Base-by-base conservation (phyloP, 2,797 vertebrate genomes). In the Eulemur albifrons region DNA sequence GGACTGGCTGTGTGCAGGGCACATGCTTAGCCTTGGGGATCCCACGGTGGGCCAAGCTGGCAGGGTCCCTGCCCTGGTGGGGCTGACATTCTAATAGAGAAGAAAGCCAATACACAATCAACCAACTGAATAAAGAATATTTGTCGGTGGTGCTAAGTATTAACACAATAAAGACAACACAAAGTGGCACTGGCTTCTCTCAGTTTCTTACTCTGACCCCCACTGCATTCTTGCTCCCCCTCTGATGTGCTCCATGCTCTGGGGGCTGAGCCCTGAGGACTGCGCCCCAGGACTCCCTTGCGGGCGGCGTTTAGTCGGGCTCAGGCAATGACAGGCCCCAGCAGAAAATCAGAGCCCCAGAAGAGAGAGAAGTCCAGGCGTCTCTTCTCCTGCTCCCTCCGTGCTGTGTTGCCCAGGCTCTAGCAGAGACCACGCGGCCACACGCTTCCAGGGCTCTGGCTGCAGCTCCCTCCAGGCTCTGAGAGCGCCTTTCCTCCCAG, bases 161-260 rank as follows among this genome's bases (percentile, higher is more conserved):
- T 50, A 50, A 50, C 48, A 54, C 20, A 20, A 20, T 23, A 87
- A n/a, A 75, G 70, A 38, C 38, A 79, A 35, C 32, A 23, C 6
- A 4, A 23, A n/a, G 38, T 4, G 15, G 13, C 2, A 18, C 40
- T 35, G 11, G 1, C 0, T 45, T 43, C 52, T 76, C 84, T 3
- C 43, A 2, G 3, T 43, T 59, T 52, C 57, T 50, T 59, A 32
- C 38, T 67, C 17, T 75, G 9, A 69, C 17, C 23, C 54, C 4
- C 0, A 13, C 5, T 85, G 43, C 17, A 0, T 25, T 32, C 50
- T 23, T 25, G 0, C 3, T 4, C 45, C 23, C 6, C 0, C 45
- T 30, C 32, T 12, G 3, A 13, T 38, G 75, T 92, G 48, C 93
- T 65, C 72, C 32, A 25, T 4, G 35, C 43, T 43, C 54, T 27